These are phyloP conservation scores for Pseudocheirus occidentalis DNA, from an alignment of 2,797 vertebrate genomes.

Conservation along the genomic window DNA sequence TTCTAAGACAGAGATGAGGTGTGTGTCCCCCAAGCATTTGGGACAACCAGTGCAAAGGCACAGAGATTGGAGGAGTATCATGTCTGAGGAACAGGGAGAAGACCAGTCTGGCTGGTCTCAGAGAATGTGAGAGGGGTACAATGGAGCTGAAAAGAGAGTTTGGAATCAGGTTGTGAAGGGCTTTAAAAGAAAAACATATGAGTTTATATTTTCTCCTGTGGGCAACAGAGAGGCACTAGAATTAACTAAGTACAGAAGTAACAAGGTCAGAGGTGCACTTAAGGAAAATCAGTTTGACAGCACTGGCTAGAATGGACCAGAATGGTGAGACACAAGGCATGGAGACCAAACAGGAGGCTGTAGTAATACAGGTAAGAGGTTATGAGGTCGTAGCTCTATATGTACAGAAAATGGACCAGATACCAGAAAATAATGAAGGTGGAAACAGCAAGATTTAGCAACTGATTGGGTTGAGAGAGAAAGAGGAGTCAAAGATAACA, in stretches of 20 bases:
- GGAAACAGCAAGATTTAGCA: neutral
- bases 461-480: neutral
- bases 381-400: neutral
- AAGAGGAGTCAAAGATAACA: neutral
- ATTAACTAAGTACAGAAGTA: neutral
- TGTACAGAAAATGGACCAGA: neutral
- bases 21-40: neutral
- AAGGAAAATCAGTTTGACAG: neutral
- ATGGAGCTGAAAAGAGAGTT: neutral
- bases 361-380: neutral
- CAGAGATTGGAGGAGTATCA: neutral
- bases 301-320: neutral
- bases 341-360: neutral
- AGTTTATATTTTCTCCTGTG: neutral
- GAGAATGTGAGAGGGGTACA: neutral
- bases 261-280: neutral
- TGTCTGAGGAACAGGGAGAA: neutral
- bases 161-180: neutral
- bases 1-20: neutral
- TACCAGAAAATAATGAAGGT: neutral
- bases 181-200: neutral
- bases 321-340: neutral
- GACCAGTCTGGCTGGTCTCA: neutral
- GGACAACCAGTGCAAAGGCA: neutral
- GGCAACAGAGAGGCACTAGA: neutral